These are phyloP conservation scores for Neogobius melanostomus DNA, from an alignment of 2,113 vertebrate genomes.

Conservation along the genomic window DNA sequence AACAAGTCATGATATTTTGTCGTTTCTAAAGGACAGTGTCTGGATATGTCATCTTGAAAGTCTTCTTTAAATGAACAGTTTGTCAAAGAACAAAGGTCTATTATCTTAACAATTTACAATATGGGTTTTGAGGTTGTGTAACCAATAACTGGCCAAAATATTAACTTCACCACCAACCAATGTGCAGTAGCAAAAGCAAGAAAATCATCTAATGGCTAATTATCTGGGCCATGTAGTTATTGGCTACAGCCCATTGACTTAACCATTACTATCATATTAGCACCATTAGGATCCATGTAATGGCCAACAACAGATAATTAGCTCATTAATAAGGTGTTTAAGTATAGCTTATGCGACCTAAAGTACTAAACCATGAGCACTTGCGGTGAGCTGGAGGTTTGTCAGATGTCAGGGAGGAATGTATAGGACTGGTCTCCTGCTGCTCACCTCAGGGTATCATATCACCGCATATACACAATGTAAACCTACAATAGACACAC, in stretches of 20 bases:
- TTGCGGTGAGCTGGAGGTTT: constrained; percentile 40
- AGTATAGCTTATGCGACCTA: neutral
- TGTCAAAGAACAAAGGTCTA: too few relatives aligned
- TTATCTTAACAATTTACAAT: too few relatives aligned
- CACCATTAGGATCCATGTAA: constrained; percentile 7
- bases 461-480: constrained; percentile 9
- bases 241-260: constrained; percentile 1
- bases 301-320: constrained; percentile 1
- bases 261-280: neutral
- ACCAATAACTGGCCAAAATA: too few relatives aligned
- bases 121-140: too few relatives aligned
- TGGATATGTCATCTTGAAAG: too few relatives aligned
- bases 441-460: constrained; percentile 59
- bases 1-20: too few relatives aligned
- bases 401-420: constrained; percentile 67
- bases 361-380: constrained; percentile 8
- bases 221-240: neutral
- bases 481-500: constrained; percentile 12
- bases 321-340: neutral
- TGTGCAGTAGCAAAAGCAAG: too few relatives aligned
- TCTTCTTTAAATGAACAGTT: too few relatives aligned
- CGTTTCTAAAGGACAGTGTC: too few relatives aligned
- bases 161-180: too few relatives aligned
- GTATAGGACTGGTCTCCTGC: constrained; percentile 58
- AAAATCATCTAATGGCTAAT: neutral